Percentiles rank a stretch among this genome's conserved stretches.
Evolutionary conservation across 2,888 invertebrate genomes (phyloP).

Genomic region (Ormia ochracea): DNA sequence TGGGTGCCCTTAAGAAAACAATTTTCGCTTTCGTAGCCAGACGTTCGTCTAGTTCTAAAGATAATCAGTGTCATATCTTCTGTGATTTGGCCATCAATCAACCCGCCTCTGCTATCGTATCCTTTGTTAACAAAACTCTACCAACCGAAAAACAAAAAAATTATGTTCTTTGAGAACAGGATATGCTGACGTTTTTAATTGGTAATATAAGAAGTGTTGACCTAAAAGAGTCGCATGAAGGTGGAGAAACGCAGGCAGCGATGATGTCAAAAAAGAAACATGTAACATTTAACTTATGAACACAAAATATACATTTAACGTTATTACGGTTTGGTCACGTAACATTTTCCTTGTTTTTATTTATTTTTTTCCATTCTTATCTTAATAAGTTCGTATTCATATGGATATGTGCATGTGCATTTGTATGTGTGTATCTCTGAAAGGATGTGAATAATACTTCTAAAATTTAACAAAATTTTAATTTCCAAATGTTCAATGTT

Average conservation of each 20-base stretch:
- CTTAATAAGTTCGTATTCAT: background rate
- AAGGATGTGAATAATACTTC: background rate
- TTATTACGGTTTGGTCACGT: background rate
- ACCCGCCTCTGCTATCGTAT: constrained; percentile 95
- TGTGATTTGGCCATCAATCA: constrained; percentile 95
- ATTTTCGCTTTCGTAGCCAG: constrained; percentile 98
- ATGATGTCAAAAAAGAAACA: constrained; percentile 51
- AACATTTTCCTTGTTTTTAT: background rate
- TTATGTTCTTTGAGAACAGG: constrained; percentile 68
- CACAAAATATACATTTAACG: background rate
- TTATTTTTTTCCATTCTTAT: background rate
- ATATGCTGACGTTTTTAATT: background rate
- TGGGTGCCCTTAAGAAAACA: constrained; percentile 79
- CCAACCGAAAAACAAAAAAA: constrained; percentile 75
- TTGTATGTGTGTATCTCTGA: too few relatives aligned
- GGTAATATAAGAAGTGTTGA: background rate
- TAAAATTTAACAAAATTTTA: too few relatives aligned
- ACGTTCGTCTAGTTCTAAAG: constrained; percentile 87
- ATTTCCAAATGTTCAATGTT: too few relatives aligned
- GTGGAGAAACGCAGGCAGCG: background rate
- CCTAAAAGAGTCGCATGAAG: background rate
- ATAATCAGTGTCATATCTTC: constrained; percentile 98
- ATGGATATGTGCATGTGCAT: too few relatives aligned
- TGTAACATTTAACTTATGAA: constrained; percentile 43
- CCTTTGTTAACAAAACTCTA: constrained; percentile 76